Evolutionary conservation across 2,797 vertebrate species (phyloP), one percentile per base, ranked within the genome.

Genomic region (Melanotaenia maccullochi): DNA sequence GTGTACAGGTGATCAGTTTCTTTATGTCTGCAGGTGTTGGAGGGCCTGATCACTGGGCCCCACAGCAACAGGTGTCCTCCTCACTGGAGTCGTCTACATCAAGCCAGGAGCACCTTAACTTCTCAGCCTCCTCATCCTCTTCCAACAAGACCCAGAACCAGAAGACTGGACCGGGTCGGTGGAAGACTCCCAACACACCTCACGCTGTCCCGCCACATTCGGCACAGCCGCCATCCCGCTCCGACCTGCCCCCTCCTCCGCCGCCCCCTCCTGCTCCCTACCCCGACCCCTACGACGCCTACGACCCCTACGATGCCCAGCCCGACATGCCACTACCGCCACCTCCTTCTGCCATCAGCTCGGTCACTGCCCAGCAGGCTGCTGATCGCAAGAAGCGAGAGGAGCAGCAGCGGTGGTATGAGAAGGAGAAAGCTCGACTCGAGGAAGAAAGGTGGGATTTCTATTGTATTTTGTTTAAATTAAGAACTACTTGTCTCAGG

Each of bases 331-430:
- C 95, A 81, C 82, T 97, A 92, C 88, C 96, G 65, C 65, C 97
- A 73, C 40, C 97, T 88, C 8, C 97, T 88, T 0, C 96, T 87
- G 0, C 95, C 90, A 0, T 96, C 93, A 1, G 92, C 92, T 7
- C 96, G 74, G 84, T 89, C 3, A 80, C 89, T 6, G 96, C 96
- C 54, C 73, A 93, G 68, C 96, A 96, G 68, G 91, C 92, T 0
- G 94, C 96, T 0, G 98, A 99, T 85, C 95, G 96, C 49, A 97
- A 95, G 86, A 98, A 99, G 65, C 91, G 98, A 0, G 97, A 99
- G 82, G 98, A 99, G 83, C 98, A 99, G 85, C 98, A 99, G 86
- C 94, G 97, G 71, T 99, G 98, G 98, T 99, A 99, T 82, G 98
- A 99, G 86, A 99, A 98, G 82, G 98, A 99, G 88, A 99, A 99